These are phyloP conservation scores for Coleophora flavipennella DNA, from an alignment of 2,888 invertebrate species.

Conservation along the genomic window DNA sequence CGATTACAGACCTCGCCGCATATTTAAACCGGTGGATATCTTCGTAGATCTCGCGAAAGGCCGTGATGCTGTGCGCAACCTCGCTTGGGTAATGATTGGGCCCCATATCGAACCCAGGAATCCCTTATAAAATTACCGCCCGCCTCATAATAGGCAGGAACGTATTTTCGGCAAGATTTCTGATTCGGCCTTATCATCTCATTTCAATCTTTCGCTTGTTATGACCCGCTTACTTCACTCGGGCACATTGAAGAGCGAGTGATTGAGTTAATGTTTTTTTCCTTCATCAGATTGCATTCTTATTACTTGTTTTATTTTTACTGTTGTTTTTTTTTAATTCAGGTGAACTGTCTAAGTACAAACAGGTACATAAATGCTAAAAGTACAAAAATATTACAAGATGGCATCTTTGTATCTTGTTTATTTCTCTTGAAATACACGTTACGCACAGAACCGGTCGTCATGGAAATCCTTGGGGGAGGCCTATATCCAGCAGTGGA, in stretches of 20 bases:
- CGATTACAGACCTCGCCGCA: slow-evolving; percentile 38
- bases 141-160: slow-evolving; percentile 57
- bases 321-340: not conserved
- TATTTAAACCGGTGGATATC: slow-evolving; percentile 52
- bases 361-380: no score
- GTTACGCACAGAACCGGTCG: no score
- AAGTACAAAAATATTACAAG: no score
- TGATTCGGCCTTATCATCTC: slow-evolving; percentile 61
- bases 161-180: slow-evolving; percentile 67
- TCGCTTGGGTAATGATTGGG: slow-evolving; percentile 55
- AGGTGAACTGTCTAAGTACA: no score
- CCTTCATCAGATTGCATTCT: slow-evolving; percentile 32
- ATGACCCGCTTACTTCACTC: slow-evolving; percentile 46
- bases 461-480: no score
- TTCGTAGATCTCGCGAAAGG: slow-evolving; percentile 52
- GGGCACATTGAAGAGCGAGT: slow-evolving; percentile 43
- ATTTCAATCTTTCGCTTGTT: slow-evolving; percentile 67
- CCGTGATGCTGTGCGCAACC: slow-evolving; percentile 36
- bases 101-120: slow-evolving; percentile 60
- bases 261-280: slow-evolving; percentile 44
- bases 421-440: no score
- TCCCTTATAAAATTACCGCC: slow-evolving; percentile 68
- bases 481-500: no score
- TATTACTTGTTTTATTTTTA: slow-evolving; percentile 19
- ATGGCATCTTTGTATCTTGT: no score